These are phyloP conservation scores for Anas bernieri DNA, from an alignment of 2,797 vertebrate genomes.

Conservation along the genomic window DNA sequence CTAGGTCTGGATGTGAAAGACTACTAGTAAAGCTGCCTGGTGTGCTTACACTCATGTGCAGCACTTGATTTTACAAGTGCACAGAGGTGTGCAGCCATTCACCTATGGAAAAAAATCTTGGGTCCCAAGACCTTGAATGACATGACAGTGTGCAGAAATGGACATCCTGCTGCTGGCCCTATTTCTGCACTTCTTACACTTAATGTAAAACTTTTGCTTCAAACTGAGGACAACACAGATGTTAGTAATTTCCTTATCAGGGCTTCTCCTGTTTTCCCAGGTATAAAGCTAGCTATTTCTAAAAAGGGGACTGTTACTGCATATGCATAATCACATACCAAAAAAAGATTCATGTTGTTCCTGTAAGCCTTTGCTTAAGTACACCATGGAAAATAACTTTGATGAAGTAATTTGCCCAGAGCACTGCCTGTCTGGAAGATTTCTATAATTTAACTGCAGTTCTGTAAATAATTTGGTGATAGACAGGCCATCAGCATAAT, in stretches of 20 bases:
- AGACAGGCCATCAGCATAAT: constrained; percentile 62
- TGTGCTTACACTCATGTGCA: background rate
- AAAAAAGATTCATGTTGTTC: constrained; percentile 34
- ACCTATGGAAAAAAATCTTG: background rate
- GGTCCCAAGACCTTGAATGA: background rate
- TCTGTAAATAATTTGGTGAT: constrained; percentile 72
- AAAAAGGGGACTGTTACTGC: background rate
- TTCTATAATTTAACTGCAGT: constrained; percentile 61
- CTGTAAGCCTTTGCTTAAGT: constrained; percentile 55
- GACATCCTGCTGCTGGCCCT: background rate
- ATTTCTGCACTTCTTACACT: background rate
- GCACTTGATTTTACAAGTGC: background rate
- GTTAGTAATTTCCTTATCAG: background rate
- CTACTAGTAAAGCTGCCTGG: background rate
- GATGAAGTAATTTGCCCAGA: constrained; percentile 69
- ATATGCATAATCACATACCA: background rate
- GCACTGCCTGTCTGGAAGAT: constrained; percentile 52
- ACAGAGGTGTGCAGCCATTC: background rate
- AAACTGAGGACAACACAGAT: background rate
- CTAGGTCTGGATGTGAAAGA: background rate
- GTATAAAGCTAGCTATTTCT: background rate
- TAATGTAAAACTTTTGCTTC: background rate
- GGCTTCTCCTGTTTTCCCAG: constrained; percentile 15
- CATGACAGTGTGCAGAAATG: background rate
- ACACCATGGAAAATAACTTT: constrained; percentile 51